Evolutionary conservation across 2,797 vertebrate genomes (phyloP).

Genomic region (Diplodus sargus): DNA sequence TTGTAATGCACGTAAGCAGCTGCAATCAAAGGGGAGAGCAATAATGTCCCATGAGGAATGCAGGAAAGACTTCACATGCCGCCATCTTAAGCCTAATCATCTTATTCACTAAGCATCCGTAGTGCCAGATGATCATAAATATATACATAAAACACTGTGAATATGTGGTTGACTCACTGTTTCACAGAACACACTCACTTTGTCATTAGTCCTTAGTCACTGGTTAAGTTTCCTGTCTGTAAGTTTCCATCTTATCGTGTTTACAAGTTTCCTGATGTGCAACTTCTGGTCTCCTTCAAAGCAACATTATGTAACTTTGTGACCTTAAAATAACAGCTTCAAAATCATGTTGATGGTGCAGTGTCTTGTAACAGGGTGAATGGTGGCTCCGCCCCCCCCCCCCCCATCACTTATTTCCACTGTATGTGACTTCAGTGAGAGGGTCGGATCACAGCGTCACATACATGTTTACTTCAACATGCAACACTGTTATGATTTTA

Average conservation of each 20-base stretch:
- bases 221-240: background rate
- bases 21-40: constrained; percentile 2
- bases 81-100: background rate
- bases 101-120: background rate
- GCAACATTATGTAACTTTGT: too few relatives aligned
- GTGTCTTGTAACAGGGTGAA: too few relatives aligned
- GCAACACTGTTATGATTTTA: too few relatives aligned
- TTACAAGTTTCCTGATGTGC: background rate
- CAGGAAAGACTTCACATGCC: background rate
- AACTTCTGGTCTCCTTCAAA: background rate
- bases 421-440: too few relatives aligned
- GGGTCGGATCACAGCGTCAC: too few relatives aligned
- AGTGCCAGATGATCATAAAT: background rate
- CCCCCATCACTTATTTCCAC: too few relatives aligned
- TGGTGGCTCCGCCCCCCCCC: too few relatives aligned
- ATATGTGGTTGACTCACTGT: background rate
- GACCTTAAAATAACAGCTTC: too few relatives aligned
- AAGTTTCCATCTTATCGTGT: background rate
- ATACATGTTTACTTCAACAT: too few relatives aligned
- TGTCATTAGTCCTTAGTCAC: background rate
- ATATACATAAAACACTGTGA: background rate
- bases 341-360: too few relatives aligned
- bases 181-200: background rate
- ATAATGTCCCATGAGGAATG: background rate
- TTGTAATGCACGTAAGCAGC: background rate